Evolutionary conservation across 2,888 invertebrate genomes (phyloP).

Genomic region (Labia minor): DNA sequence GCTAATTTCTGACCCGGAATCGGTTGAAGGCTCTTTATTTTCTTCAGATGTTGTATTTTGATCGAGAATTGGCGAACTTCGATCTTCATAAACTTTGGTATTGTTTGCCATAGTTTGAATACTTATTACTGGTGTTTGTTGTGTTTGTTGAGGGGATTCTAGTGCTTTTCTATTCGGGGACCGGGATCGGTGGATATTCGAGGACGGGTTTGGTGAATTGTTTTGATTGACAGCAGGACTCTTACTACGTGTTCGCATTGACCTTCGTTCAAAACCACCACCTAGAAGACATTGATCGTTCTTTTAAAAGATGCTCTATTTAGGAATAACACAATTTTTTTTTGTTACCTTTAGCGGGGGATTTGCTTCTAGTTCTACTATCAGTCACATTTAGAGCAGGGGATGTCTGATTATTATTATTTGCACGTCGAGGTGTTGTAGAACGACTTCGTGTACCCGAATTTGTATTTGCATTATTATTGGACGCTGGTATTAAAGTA

Average conservation of each 20-base stretch:
- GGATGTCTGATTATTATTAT: conserved; percentile 35
- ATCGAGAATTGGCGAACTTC: conserved; percentile 15
- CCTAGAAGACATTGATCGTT: no score
- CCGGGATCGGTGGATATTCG: neutral
- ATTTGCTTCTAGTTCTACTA: neutral
- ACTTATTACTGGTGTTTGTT: conserved; percentile 3
- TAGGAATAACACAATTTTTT: no score
- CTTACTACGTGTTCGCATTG: neutral
- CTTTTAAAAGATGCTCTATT: no score
- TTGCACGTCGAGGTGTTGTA: conserved; percentile 32
- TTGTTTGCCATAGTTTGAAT: neutral
- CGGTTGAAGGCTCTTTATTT: conserved; percentile 32
- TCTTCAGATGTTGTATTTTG: conserved; percentile 23
- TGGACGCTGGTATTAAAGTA: conserved; percentile 27
- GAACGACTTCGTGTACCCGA: conserved; percentile 29
- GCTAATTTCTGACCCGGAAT: conserved; percentile 73
- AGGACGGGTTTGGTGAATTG: neutral
- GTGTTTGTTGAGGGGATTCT: neutral
- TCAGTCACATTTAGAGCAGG: conserved; percentile 20
- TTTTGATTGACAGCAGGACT: neutral
- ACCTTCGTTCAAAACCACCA: neutral
- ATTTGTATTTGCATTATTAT: conserved; percentile 30
- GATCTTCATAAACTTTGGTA: conserved; percentile 3
- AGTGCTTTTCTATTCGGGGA: neutral
- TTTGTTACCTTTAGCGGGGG: conserved; percentile 14